Evolutionary conservation across 2,797 vertebrate genomes (phyloP).

Genomic region (Hybognathus amarus): DNA sequence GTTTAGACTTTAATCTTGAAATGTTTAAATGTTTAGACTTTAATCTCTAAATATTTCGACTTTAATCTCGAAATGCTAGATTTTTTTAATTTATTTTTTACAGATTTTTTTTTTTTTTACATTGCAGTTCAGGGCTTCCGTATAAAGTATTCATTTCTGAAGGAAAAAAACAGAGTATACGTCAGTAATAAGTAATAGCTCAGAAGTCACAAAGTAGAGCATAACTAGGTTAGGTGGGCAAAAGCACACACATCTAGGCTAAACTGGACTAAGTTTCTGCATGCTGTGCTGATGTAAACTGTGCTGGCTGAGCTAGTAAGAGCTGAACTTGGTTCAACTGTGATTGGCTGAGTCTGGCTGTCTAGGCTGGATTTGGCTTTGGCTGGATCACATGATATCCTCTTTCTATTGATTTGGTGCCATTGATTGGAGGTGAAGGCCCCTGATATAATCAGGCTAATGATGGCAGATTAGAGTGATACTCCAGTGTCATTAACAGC

Average conservation of each 20-base stretch:
- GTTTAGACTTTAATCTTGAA: too few species aligned
- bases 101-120: too few species aligned
- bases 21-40: too few species aligned
- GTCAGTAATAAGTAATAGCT: background rate
- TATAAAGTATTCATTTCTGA: background rate
- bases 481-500: slow-evolving; percentile 79
- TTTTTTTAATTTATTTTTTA: too few species aligned
- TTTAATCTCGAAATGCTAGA: too few species aligned
- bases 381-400: slow-evolving; percentile 65
- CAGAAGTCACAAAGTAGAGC: background rate
- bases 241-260: background rate
- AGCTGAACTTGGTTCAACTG: background rate
- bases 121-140: too few species aligned
- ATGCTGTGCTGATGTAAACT: background rate
- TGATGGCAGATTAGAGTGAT: slow-evolving; percentile 81
- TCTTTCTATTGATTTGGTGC: slow-evolving; percentile 77
- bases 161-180: background rate
- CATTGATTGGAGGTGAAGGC: slow-evolving; percentile 83
- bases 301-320: background rate
- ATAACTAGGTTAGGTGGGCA: background rate
- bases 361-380: slow-evolving; percentile 19
- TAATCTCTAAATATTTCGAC: too few species aligned
- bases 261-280: background rate
- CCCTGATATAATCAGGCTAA: slow-evolving; percentile 83
- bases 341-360: background rate